Base-by-base conservation (phyloP, 2,113 vertebrate genomes). In the Oceanites oceanicus region DNA sequence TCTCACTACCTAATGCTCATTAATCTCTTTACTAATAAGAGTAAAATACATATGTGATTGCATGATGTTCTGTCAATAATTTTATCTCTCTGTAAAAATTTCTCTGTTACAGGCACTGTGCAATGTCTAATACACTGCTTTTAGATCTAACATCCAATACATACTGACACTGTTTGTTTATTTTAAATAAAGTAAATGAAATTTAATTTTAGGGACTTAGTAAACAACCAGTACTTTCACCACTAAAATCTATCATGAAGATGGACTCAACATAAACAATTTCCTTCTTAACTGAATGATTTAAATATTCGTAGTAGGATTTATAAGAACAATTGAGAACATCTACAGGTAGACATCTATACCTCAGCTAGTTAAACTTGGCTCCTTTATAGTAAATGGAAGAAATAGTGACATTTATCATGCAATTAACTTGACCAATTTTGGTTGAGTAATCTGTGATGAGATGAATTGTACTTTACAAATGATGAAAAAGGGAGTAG, bases 41-140 rank as follows among this genome's bases (percentile, higher is more conserved):
- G 3, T 62, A 40, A 80, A 80, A 61, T 38, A 62, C 2, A 3
- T 20, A 30, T 8, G 6, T 44, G 19, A 40, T 49, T 15, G 5
- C 23, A 50, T 45, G 20, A 61, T 47, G 8, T 45, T 26, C 26
- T n/a, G 10, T 73, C 21, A 70, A 82, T 55, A 65, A 61, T 81
- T 81, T 40, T 55, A 16, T 42, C 19, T 73, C 22, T 79, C 56
- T 66, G 7, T 52, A 47, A 81, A 82, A 58, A 36, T 15, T n/a
- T 59, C 4, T 58, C 15, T 65, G 3, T 49, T 76, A 14, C 0
- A 0, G 53, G 3, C 9, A 25, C 13, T 36, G 14, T 22, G 26
- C 34, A 71, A 5, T 13, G 13, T 66, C 76, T 49, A 47, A 66
- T 40, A 29, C 15, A 15, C 6, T 61, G 23, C 17, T 78, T 52